These are phyloP conservation scores for Zoanthus gigantus DNA, from an alignment of 92 coral and sea anemone species.

Conservation along the genomic window DNA sequence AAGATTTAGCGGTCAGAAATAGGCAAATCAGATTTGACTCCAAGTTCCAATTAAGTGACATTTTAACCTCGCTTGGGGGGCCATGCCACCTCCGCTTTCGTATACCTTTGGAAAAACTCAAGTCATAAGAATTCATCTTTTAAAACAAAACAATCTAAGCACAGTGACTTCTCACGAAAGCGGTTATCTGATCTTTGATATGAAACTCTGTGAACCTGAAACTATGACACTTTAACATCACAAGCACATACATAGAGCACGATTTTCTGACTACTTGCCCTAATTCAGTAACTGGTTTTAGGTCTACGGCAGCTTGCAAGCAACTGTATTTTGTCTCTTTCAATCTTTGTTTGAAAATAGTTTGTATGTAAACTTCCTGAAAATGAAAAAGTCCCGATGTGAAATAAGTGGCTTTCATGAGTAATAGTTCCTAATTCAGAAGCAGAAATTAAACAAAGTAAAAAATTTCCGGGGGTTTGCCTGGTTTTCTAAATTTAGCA, in stretches of 20 bases:
- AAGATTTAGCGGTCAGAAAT: background rate
- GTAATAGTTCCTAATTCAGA: slow-evolving; percentile 8
- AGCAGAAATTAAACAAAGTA: slow-evolving; percentile 13
- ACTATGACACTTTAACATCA: too few species aligned
- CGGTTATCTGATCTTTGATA: too few species aligned
- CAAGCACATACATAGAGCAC: too few species aligned
- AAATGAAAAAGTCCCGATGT: background rate
- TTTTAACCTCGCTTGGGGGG: slow-evolving; percentile 15
- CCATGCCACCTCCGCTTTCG: background rate
- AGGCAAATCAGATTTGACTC: background rate
- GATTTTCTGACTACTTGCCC: too few species aligned
- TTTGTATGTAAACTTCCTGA: background rate
- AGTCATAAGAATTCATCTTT: background rate
- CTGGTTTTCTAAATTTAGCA: slow-evolving; percentile 29
- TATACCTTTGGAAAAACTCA: background rate
- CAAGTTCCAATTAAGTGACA: background rate
- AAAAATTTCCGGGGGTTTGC: slow-evolving; percentile 28
- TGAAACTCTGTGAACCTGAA: too few species aligned
- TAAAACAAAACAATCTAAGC: too few species aligned
- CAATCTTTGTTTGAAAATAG: too few species aligned
- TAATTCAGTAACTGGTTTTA: too few species aligned
- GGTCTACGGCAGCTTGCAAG: too few species aligned
- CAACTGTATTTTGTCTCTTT: too few species aligned
- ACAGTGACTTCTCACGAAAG: too few species aligned
- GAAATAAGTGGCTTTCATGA: background rate